Evolutionary conservation across 2,888 invertebrate species (phyloP), one percentile per base, ranked within the genome.

Genomic region (Vesta saturnalis): DNA sequence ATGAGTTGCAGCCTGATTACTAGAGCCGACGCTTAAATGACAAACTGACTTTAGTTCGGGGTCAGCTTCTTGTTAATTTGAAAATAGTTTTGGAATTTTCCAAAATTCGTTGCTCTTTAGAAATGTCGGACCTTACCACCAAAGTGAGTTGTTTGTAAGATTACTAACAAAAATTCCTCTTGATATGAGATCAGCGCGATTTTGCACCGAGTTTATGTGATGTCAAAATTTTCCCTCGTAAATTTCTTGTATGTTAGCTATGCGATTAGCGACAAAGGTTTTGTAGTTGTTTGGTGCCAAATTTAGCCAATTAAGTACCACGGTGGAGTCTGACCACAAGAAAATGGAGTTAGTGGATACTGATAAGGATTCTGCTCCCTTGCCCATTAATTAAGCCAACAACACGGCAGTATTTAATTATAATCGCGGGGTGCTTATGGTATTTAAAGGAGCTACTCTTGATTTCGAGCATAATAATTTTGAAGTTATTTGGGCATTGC

Each of bases 301-400:
- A 4, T 60, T 49, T 35, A 60, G 15, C 72, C 74, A 76, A 10
- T 62, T 59, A 1, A 74, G 35, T 1, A 58, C 63, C 1, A 77
- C 73, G 10, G 70, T 72, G 1, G 76, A 76, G 43, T 76, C 74
- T 3, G 55, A 39, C 54, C 55, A 63, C 14, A 56, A 22, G n/a
- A 21, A 54, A 14, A 35, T 43, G n/a, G 49, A 43, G 22, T 46
- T 8, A 60, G 21, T 35, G 6, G 30, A 35, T 22, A 19, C 6
- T 10, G 43, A 16, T 16, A 47, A 1, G 12, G 65, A 56, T 1
- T 19, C 19, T 23, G 21, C 57, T 8, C 60, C 59, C 19, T 64
- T 68, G 8, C 30, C 6, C 23, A 62, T 60, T 6, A 70, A 43
- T 52, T 52, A 15, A 10, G 64, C 55, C 22, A 70, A 18, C 10